Base-by-base conservation (phyloP, 2,113 vertebrate species). In the Athene noctua region DNA sequence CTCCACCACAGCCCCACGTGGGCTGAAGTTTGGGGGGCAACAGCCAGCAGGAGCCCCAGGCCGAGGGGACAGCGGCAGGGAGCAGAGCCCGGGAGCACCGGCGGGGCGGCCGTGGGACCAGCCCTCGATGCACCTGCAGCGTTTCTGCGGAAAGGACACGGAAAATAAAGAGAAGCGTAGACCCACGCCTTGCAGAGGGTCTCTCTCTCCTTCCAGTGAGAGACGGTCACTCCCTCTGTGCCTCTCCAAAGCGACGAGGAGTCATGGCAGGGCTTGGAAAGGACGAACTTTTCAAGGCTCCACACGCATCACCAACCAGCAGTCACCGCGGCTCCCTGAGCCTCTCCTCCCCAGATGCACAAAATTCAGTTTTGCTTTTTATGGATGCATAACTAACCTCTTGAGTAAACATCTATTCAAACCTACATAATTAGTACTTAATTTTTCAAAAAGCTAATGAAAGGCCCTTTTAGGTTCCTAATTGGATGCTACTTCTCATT, bases 91-190 rank as follows among this genome's bases (percentile, higher is more conserved):
- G 5, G 11, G 49, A 11, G 14, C 32, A 3, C 30, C 1, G 14
- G 38, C 9, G 5, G 27, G 40, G 54, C 40, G 5, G 54, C 42
- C 19, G 11, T 9, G 4, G 36, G 67, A 68, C 49, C 89, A 40
- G 72, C 51, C 51, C 75, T 6, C 0, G 10, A 4, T 9, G 55
- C n/a, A 22, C 3, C 4, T 65, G 2, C 57, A 25, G 65, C 29
- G 0, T 13, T 16, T 11, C 29, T 3, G 51, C 4, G 26, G 11
- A 7, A 13, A 34, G 34, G 44, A 14, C 1, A 0, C 0, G 4
- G 71, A 2, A 51, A 21, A 30, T 1, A 3, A 9, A 54, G 22
- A 2, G 1, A 5, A 36, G 20, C 6, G 0, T 1, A 5, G 77
- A 16, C 26, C 25, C 1, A 38, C 2, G 16, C 38, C 58, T 54